phyloP scores from a whole-genome alignment of 92 coral and sea anemone species.

The Paragorgia papillata region DNA sequence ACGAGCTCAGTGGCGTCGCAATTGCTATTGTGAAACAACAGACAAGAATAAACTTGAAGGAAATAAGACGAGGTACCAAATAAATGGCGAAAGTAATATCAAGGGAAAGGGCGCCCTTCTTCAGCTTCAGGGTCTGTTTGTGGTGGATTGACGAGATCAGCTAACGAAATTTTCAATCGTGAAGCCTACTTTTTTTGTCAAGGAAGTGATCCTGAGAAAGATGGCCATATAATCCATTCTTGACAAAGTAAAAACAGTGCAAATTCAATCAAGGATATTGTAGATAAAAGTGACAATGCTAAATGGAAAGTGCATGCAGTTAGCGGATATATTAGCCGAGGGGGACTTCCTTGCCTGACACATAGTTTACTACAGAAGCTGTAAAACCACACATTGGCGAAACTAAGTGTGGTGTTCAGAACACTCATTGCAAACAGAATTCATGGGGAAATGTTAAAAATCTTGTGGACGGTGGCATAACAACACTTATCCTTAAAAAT shows the following conservation, averaged over 20 bases:
- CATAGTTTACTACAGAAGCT: constrained; percentile 15
- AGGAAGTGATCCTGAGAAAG: constrained; percentile 8
- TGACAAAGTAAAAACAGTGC: no score
- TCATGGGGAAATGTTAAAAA: no score
- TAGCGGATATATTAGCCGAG: no score
- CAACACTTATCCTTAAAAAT: no score
- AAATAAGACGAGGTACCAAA: no score
- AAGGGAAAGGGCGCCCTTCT: no score
- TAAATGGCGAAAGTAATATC: no score
- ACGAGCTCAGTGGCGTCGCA: background rate
- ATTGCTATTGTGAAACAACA: constrained; percentile 14
- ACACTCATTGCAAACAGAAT: no score
- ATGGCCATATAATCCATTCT: no score
- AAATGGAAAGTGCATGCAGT: constrained; percentile 9
- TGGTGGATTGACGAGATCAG: no score
- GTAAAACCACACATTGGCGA: constrained; percentile 18
- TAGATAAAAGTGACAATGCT: constrained; percentile 24
- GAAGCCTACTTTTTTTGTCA: constrained; percentile 15
- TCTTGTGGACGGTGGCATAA: no score
- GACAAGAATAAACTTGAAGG: background rate
- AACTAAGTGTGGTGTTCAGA: background rate
- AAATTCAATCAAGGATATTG: constrained; percentile 1
- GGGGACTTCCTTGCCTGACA: background rate
- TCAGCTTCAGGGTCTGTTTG: no score
- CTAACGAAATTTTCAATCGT: background rate